phyloP scores from a whole-genome alignment of 1,140 invertebrate species.

The Musca domestica region DNA sequence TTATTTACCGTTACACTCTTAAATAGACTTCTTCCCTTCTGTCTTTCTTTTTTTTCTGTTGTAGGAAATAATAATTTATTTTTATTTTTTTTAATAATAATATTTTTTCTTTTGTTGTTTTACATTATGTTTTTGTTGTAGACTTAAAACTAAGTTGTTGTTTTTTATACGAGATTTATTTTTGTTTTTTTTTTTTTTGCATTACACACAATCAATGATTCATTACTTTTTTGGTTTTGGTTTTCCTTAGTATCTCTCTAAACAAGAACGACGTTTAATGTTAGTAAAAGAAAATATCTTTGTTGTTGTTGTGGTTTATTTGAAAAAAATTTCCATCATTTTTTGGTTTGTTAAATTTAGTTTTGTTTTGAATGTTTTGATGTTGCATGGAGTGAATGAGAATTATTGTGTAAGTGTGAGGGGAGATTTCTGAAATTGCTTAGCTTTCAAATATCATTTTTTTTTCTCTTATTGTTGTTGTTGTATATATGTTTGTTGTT shows the following conservation, averaged over 20 bases:
- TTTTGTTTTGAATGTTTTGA: slow-evolving; percentile 16
- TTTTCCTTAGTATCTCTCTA: slow-evolving; percentile 31
- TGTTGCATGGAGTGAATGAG: slow-evolving; percentile 1
- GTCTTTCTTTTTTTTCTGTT: slow-evolving; percentile 18
- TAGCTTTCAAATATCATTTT: slow-evolving; percentile 12
- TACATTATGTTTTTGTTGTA: slow-evolving; percentile 18
- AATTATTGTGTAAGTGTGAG: neutral
- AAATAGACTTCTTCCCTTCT: slow-evolving; percentile 1
- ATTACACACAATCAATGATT: slow-evolving; percentile 22
- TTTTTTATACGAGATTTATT: neutral
- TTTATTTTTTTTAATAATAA: slow-evolving; percentile 12
- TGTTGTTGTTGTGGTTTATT: neutral
- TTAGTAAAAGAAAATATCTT: slow-evolving; percentile 28
- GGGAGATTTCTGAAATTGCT: slow-evolving; percentile 2
- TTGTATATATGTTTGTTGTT: no score
- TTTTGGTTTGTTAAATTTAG: slow-evolving; percentile 5
- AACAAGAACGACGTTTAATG: slow-evolving; percentile 37
- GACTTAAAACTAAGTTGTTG: slow-evolving; percentile 25
- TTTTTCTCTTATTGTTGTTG: neutral
- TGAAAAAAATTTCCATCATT: slow-evolving; percentile 9
- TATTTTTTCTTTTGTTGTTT: slow-evolving; percentile 24
- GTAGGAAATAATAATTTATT: slow-evolving; percentile 23
- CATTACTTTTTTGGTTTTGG: slow-evolving; percentile 25
- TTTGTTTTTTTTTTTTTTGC: slow-evolving; percentile 16
- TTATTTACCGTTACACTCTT: slow-evolving; percentile 3